phyloP scores from a whole-genome alignment of 2,888 invertebrate species.

The Periphyllus acericola region DNA sequence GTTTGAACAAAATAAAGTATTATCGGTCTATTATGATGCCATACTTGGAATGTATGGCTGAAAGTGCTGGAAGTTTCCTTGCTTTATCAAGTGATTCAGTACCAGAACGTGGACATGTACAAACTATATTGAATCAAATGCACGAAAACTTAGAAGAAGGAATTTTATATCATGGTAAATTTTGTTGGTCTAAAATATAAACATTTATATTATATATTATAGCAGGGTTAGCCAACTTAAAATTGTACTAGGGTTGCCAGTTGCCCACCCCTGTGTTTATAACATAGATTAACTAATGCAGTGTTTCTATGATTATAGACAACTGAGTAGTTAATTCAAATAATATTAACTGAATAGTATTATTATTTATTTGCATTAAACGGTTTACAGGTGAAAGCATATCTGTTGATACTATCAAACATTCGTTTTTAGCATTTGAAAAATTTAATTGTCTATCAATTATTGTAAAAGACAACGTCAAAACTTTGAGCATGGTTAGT shows the following conservation, averaged over 20 bases:
- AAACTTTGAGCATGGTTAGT: slow-evolving; percentile 8
- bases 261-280: no score
- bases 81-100: neutral
- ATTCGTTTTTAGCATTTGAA: slow-evolving; percentile 55
- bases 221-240: no score
- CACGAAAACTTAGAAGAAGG: slow-evolving; percentile 36
- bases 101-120: slow-evolving; percentile 34
- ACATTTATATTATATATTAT: neutral
- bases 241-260: no score
- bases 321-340: no score
- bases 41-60: slow-evolving; percentile 55
- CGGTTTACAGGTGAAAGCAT: slow-evolving; percentile 53
- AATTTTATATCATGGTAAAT: slow-evolving; percentile 47
- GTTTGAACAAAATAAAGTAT: slow-evolving; percentile 42
- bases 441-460: slow-evolving; percentile 28
- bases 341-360: no score
- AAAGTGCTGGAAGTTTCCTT: slow-evolving; percentile 53
- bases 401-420: slow-evolving; percentile 48
- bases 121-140: slow-evolving; percentile 52
- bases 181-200: neutral
- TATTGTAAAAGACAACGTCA: slow-evolving; percentile 22
- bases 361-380: neutral
- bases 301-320: neutral
- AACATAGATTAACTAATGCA: neutral
- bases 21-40: slow-evolving; percentile 54